Evolutionary conservation across 1,140 invertebrate species (phyloP).

Genomic region (Neodiprion virginianus): DNA sequence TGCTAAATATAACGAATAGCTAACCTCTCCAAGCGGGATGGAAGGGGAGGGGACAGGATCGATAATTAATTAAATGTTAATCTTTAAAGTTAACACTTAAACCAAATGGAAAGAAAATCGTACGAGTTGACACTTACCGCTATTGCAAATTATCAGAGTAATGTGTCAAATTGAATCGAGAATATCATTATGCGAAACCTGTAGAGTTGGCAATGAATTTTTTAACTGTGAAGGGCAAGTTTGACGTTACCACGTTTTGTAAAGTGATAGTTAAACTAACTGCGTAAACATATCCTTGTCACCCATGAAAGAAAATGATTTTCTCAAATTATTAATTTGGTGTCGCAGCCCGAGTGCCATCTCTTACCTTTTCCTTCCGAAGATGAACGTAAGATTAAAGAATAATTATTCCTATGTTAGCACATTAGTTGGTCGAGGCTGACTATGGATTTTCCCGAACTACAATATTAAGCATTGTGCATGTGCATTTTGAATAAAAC

Average conservation of each 20-base stretch:
- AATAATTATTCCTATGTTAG: not conserved
- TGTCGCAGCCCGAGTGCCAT: not conserved
- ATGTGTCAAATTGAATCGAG: not conserved
- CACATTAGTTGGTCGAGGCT: too few relatives aligned
- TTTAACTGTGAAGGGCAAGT: not conserved
- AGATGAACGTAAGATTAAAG: not conserved
- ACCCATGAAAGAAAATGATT: not conserved
- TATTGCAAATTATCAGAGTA: not conserved
- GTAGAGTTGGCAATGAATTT: not conserved
- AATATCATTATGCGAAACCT: not conserved
- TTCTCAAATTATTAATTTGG: not conserved
- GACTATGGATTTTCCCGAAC: not conserved
- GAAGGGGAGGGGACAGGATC: slow-evolving; percentile 46
- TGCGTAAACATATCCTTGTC: not conserved
- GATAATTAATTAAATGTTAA: slow-evolving; percentile 36
- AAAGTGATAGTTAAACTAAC: not conserved
- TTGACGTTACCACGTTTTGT: not conserved
- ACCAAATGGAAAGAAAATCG: not conserved
- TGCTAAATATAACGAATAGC: slow-evolving; percentile 19
- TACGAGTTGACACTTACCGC: not conserved
- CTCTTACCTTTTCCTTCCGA: not conserved
- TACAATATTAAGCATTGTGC: not conserved
- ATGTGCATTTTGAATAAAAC: not conserved
- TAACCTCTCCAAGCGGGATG: slow-evolving; percentile 51
- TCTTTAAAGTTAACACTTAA: too few relatives aligned